Evolutionary conservation across 2,113 vertebrate genomes (phyloP).

Genomic region (Trematomus loennbergii): DNA sequence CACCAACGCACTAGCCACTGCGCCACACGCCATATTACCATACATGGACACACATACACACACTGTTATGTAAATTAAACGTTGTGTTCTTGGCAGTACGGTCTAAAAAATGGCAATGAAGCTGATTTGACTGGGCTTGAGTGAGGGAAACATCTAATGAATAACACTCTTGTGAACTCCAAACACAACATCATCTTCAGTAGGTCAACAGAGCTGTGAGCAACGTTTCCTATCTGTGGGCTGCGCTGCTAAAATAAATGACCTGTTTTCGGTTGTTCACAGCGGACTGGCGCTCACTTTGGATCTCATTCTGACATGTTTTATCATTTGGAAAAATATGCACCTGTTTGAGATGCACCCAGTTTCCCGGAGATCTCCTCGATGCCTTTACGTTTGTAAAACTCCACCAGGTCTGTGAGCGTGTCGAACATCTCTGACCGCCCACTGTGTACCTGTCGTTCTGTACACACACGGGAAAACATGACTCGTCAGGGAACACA

Average conservation of each 20-base stretch:
- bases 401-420: conserved; percentile 92
- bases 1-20: too few species aligned
- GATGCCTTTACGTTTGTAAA: conserved; percentile 91
- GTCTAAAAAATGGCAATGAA: too few species aligned
- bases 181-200: neutral
- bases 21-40: too few species aligned
- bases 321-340: neutral
- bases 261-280: neutral
- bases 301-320: neutral
- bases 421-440: conserved; percentile 88
- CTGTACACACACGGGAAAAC: conserved; percentile 72
- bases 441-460: conserved; percentile 91
- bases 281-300: too few species aligned
- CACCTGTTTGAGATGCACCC: conserved; percentile 88
- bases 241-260: neutral
- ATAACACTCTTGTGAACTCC: neutral
- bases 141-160: neutral
- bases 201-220: conserved; percentile 27
- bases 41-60: too few species aligned
- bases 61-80: too few species aligned
- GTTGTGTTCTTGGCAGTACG: too few species aligned
- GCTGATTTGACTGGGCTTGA: neutral
- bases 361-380: conserved; percentile 92
- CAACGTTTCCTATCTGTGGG: conserved; percentile 54
- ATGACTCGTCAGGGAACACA: neutral